Evolutionary conservation across 2,797 vertebrate species (phyloP).

Genomic region (Labroides dimidiatus): DNA sequence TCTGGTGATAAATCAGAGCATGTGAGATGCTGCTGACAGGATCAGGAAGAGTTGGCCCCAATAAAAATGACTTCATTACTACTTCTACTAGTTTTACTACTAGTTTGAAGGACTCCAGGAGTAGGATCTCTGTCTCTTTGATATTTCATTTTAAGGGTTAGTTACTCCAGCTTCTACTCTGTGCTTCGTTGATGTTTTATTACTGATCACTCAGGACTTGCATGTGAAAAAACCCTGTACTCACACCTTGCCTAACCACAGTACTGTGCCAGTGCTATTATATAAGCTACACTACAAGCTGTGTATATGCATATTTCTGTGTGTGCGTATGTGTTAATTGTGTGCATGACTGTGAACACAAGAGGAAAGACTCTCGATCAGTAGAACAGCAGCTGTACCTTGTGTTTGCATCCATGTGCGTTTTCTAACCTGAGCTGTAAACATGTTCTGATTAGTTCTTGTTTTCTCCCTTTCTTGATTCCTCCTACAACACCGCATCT

Average conservation of each 20-base stretch:
- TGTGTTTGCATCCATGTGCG: constrained; percentile 74
- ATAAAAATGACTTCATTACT: too few species aligned
- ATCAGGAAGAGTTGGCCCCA: too few species aligned
- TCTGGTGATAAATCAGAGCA: too few species aligned
- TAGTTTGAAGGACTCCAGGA: background rate
- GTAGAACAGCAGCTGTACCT: constrained; percentile 34
- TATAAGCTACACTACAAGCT: constrained; percentile 35
- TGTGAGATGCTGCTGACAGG: too few species aligned
- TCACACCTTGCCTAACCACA: constrained; percentile 76
- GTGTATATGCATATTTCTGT: constrained; percentile 47
- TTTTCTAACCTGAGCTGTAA: constrained; percentile 7
- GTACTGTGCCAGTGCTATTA: constrained; percentile 50
- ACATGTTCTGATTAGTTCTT: constrained; percentile 54
- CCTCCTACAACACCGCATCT: constrained; percentile 40
- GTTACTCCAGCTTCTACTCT: constrained; percentile 31
- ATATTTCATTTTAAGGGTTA: constrained; percentile 18
- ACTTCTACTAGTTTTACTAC: background rate
- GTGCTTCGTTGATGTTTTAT: constrained; percentile 51
- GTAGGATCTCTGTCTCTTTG: background rate
- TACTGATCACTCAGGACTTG: constrained; percentile 63
- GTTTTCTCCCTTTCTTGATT: constrained; percentile 44
- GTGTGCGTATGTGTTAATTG: constrained; percentile 12
- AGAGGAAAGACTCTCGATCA: constrained; percentile 46
- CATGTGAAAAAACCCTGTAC: constrained; percentile 68
- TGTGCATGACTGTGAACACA: constrained; percentile 72